Base-by-base conservation (phyloP, 2,797 vertebrate species). In the Micromesistius poutassou region DNA sequence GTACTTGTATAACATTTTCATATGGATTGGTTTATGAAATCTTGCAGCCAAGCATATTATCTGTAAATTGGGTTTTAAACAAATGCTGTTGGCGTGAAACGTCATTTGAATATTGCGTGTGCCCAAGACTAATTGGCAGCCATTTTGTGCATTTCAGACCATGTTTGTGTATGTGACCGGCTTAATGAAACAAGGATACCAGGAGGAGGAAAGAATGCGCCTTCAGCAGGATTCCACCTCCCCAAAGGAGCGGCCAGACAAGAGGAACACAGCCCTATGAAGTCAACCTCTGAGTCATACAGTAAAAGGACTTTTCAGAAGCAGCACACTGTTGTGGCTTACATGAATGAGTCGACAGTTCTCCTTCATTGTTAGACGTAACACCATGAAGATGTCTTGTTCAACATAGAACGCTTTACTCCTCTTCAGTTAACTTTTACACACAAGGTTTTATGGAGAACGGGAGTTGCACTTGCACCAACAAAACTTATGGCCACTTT, bases 81-180 rank as follows among this genome's bases (percentile, higher is more conserved):
- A 25, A 68, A 68, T 62, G n/a, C 62, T 68, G n/a, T 28, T 12
- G 2, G 25, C 25, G 28, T 62, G 62, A 68, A 68, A 68, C 55
- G 8, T 28, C 25, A 5, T n/a, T 68, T 68, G 7, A 62, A 62
- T 5, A 38, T 14, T 5, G 14, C 28, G 4, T 36, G 14, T 36
- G 12, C 31, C n/a, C 30, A 83, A 46, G 78, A 28, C 10, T 10
- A 8, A 14, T 68, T 74, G 13, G 28, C 6, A 72, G 3, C 80
- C 9, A 76, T 73, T 83, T 9, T 79, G 30, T 38, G 62, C 62
- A 68, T 68, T 83, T 19, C 86, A 95, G 94, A 89, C 90, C 0
- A 77, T 95, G 91, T 95, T 95, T 88, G 89, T 87, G 84, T 94
- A 91, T 2, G 82, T 94, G 76, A 93, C 91, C n/a, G 42, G 77